phyloP scores from a whole-genome alignment of 2,113 vertebrate genomes.

The Chinchilla lanigera region DNA sequence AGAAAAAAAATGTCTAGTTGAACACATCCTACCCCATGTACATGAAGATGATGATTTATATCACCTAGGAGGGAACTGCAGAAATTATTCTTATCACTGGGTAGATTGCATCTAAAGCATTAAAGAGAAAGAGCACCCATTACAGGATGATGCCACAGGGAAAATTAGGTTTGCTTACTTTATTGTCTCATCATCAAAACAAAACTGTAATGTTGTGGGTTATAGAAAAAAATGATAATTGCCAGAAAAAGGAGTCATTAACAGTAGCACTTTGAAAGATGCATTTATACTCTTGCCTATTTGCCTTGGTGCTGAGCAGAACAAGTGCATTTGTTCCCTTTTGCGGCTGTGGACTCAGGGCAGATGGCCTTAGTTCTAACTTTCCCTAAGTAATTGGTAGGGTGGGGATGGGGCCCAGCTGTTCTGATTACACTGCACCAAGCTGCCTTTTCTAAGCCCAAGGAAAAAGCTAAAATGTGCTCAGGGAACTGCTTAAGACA shows the following conservation, averaged over 20 bases:
- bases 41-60: background rate
- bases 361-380: background rate
- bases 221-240: background rate
- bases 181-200: background rate
- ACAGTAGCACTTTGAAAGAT: background rate
- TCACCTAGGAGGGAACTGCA: background rate
- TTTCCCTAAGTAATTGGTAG: background rate
- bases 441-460: background rate
- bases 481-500: background rate
- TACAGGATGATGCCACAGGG: background rate
- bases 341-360: background rate
- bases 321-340: background rate
- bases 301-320: background rate
- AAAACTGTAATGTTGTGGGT: background rate
- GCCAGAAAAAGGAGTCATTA: background rate
- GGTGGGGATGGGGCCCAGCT: background rate
- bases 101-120: background rate
- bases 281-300: background rate
- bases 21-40: background rate
- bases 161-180: background rate
- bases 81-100: background rate
- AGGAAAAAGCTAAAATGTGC: background rate
- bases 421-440: background rate
- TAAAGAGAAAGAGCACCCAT: background rate
- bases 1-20: background rate